These are phyloP conservation scores for Nomada fabriciana DNA, from an alignment of 2,888 invertebrate species.

Conservation along the genomic window DNA sequence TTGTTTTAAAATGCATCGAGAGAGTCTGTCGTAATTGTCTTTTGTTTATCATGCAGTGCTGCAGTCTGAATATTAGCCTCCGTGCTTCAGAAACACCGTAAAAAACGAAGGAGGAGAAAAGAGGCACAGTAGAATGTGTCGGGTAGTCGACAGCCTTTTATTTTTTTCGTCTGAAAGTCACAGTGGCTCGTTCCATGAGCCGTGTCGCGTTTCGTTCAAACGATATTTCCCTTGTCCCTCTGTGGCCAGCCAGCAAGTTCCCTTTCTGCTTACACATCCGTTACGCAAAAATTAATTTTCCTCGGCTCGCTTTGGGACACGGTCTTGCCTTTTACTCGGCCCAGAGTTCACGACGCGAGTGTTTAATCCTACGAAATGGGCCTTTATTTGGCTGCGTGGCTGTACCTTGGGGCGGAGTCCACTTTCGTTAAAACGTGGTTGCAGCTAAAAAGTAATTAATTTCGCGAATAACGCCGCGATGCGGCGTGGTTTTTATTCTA, in stretches of 20 bases:
- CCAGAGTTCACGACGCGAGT: not conserved
- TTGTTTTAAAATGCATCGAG: slow-evolving; percentile 9
- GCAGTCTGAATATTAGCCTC: slow-evolving; percentile 20
- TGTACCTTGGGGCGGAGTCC: not conserved
- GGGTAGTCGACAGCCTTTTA: not conserved
- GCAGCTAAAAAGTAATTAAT: too few relatives aligned
- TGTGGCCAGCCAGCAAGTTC: not conserved
- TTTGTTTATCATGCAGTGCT: slow-evolving; percentile 1
- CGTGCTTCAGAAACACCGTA: not conserved
- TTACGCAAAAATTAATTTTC: not conserved
- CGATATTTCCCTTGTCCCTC: slow-evolving; percentile 12
- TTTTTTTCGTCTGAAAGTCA: slow-evolving; percentile 7
- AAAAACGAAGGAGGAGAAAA: too few relatives aligned
- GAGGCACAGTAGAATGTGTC: slow-evolving; percentile 7
- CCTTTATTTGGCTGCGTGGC: not conserved
- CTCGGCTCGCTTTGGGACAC: not conserved
- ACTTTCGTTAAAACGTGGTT: too few relatives aligned
- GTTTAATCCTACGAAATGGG: not conserved
- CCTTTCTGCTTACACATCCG: not conserved
- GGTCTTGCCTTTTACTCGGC: not conserved
- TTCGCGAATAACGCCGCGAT: too few relatives aligned
- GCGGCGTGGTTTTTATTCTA: too few relatives aligned
- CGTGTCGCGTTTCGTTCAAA: slow-evolving; percentile 16
- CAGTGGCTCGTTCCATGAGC: slow-evolving; percentile 10
- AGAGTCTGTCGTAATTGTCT: slow-evolving; percentile 12